Evolutionary conservation across 2,888 invertebrate species (phyloP), one percentile per base, ranked within the genome.

Genomic region (Hetaerina titia): DNA sequence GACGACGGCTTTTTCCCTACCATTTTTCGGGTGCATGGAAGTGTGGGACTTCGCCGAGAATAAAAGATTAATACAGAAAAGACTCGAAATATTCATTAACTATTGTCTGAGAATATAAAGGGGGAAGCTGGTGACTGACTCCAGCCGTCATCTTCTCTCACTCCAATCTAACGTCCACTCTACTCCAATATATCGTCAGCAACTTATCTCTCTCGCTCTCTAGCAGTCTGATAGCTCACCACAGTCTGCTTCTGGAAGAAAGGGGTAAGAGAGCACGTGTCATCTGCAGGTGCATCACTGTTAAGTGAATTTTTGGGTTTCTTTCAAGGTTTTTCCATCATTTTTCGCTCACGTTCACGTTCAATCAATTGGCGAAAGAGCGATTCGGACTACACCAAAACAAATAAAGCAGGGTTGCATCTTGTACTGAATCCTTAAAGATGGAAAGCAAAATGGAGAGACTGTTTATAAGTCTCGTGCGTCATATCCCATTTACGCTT

Each of bases 231-330:
- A 13, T 81, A 81, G 81, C 31, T 81, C 81, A 8, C 81, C 25
- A 25, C 81, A 81, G 81, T 31, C 81, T 4, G 81, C 17, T 17
- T 11, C 17, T 15, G 6, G 81, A 31, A 13, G 69, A 22, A 81
- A 11, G 31, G 81, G 81, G 81, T 31, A 7, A 13, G 11, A 7
- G 13, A 69, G 6, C 69, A 69, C 69, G 69, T 81, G 31, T 15
- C 56, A 11, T 69, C 56, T 74, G 69, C 69, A 56, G 69, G 92
- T 56, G 69, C 92, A 69, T 64, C 69, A 81, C 31, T 81, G 31
- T 81, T 81, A 31, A 81, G 25, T 11, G 81, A 2, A 31, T 4
- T 9, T 31, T 15, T 13, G 81, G 81, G 81, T 31, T n/a, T 69
- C 8, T 69, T 69, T n/a, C 5, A n/a, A 11, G 31, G 31, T 81